Conservation (phyloP, 1,140 invertebrate species). For the Caenorhabditis briggsae region DNA sequence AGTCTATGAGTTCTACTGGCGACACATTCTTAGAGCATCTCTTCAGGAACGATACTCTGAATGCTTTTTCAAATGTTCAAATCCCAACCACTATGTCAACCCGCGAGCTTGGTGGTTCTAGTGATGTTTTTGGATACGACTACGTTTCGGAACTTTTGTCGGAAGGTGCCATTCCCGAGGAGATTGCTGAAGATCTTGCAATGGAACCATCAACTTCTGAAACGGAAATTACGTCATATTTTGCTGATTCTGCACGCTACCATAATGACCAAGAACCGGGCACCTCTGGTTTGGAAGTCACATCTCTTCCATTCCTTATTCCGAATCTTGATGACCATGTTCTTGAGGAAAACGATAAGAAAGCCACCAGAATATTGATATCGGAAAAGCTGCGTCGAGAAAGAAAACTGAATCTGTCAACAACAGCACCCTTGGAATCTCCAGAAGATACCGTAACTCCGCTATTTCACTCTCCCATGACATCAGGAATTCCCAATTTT, state of each 20-base stretch:
- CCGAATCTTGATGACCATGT: background rate
- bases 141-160: slow-evolving; percentile 16
- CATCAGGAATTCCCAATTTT: background rate
- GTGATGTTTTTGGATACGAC: slow-evolving; percentile 10
- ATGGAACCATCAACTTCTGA: background rate
- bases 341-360: background rate
- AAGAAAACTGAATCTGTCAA: slow-evolving; percentile 9
- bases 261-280: slow-evolving; percentile 16
- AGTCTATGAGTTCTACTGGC: background rate
- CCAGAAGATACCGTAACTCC: background rate
- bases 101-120: background rate
- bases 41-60: slow-evolving; percentile 11
- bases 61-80: slow-evolving; percentile 17
- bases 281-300: slow-evolving; percentile 17
- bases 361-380: background rate
- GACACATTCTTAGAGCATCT: background rate
- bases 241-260: background rate
- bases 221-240: background rate
- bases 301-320: background rate
- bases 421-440: background rate
- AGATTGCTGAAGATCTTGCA: slow-evolving; percentile 25
- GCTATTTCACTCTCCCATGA: background rate
- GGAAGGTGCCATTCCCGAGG: slow-evolving; percentile 12
- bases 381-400: background rate
- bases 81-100: slow-evolving; percentile 7